Percentiles rank a stretch among this genome's conserved stretches.
These are phyloP conservation scores for Mormyrus iriodes DNA, from an alignment of 2,113 vertebrate species.

Conservation along the genomic window DNA sequence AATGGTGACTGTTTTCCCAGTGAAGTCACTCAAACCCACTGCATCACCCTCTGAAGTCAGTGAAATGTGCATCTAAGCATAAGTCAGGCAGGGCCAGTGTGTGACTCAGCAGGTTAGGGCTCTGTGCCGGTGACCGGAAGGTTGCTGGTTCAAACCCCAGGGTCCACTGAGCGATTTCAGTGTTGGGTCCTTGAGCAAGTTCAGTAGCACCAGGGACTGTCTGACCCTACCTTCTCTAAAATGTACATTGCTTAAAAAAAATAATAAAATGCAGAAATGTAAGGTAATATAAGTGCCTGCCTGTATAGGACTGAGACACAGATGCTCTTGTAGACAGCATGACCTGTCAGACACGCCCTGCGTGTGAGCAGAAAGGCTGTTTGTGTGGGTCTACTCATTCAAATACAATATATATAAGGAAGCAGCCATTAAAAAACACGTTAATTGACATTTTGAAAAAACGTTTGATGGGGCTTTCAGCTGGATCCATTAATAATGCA, in stretches of 20 bases:
- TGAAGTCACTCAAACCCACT: not conserved
- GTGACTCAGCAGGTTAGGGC: no score
- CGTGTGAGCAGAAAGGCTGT: not conserved
- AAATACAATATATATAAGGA: not conserved
- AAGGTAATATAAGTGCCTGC: not conserved
- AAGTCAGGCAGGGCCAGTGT: not conserved
- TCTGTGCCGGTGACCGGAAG: not conserved
- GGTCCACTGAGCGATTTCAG: not conserved
- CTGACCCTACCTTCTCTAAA: not conserved
- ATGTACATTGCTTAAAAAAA: not conserved
- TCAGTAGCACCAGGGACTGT: no score
- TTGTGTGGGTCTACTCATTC: slow-evolving; percentile 44
- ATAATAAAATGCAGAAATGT: no score
- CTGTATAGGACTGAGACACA: not conserved
- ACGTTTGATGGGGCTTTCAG: not conserved
- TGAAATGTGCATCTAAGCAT: not conserved
- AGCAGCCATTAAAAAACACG: not conserved
- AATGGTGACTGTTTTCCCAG: not conserved
- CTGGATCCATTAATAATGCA: slow-evolving; percentile 11
- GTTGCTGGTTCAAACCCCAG: not conserved
- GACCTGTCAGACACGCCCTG: not conserved
- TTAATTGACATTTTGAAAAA: not conserved
- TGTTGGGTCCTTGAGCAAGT: not conserved
- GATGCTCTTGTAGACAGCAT: not conserved
- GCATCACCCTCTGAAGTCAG: not conserved